Percentiles rank a stretch among this genome's conserved stretches.
Evolutionary conservation across 2,888 invertebrate species (phyloP).

Genomic region (Trisateles emortualis): DNA sequence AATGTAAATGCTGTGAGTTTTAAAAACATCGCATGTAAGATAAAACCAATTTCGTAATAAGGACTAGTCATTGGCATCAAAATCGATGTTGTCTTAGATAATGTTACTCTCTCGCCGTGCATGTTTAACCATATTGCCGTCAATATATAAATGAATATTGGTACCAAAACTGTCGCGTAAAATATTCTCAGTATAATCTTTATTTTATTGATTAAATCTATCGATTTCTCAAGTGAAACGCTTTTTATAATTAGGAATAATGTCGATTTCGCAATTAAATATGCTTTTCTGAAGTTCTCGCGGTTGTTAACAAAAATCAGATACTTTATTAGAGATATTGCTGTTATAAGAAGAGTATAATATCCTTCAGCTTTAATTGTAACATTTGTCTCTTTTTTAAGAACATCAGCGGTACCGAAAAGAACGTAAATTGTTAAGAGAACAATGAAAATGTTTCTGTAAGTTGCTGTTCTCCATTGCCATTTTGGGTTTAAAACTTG

Average conservation of each 20-base stretch:
- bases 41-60: conserved; percentile 65
- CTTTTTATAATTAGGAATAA: conserved; percentile 52
- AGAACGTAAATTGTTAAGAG: conserved; percentile 60
- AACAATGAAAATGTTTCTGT: conserved; percentile 51
- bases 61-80: conserved; percentile 71
- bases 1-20: conserved; percentile 54
- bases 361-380: conserved; percentile 61
- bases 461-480: conserved; percentile 57
- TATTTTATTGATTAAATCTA: conserved; percentile 43
- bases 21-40: conserved; percentile 62
- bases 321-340: conserved; percentile 55
- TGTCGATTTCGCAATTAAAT: conserved; percentile 58
- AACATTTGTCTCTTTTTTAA: conserved; percentile 50
- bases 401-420: conserved; percentile 62
- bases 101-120: conserved; percentile 54
- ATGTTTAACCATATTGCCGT: conserved; percentile 61
- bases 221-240: conserved; percentile 40
- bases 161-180: conserved; percentile 48
- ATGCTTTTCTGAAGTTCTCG: conserved; percentile 53
- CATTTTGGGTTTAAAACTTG: conserved; percentile 69
- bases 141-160: conserved; percentile 54
- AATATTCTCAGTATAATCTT: conserved; percentile 48
- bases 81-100: conserved; percentile 64
- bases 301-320: conserved; percentile 53
- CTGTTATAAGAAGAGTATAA: conserved; percentile 60